phyloP scores from a whole-genome alignment of 2,888 invertebrate genomes.

The Drosophila merina region DNA sequence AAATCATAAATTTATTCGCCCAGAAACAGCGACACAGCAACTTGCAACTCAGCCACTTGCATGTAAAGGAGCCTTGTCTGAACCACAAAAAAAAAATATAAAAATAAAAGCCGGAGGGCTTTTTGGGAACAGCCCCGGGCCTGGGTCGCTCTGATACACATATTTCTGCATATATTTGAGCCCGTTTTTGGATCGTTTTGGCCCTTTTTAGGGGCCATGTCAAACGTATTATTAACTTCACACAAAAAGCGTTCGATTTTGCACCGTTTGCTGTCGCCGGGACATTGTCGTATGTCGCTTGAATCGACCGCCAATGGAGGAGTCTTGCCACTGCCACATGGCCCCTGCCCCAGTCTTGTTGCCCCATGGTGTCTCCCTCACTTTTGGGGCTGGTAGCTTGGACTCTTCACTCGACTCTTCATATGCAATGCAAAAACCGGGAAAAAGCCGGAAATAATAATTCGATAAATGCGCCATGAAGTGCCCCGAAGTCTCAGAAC shows the following conservation, averaged over 20 bases:
- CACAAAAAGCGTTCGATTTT: conserved; percentile 83
- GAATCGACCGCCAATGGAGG: conserved; percentile 66
- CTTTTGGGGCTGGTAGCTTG: neutral
- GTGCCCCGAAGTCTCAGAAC: conserved; percentile 41
- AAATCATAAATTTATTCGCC: conserved; percentile 82
- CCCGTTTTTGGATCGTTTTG: neutral
- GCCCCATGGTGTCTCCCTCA: conserved; percentile 18
- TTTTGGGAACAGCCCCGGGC: conserved; percentile 20
- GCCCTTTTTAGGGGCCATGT: conserved; percentile 69
- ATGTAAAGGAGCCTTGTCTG: conserved; percentile 56
- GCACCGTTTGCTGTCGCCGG: conserved; percentile 81
- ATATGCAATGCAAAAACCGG: conserved; percentile 43
- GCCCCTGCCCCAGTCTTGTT: neutral
- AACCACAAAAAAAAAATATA: conserved; percentile 5
- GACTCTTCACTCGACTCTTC: neutral
- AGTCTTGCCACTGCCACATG: neutral
- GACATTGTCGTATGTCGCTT: conserved; percentile 75
- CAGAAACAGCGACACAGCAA: conserved; percentile 13
- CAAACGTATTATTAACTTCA: conserved; percentile 83
- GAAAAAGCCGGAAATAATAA: conserved; percentile 79
- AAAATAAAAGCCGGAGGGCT: neutral
- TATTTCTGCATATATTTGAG: conserved; percentile 80
- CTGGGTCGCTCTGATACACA: conserved; percentile 40
- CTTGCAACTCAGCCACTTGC: conserved; percentile 32
- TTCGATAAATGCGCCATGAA: conserved; percentile 76